Conservation (phyloP, 2,888 invertebrate species). For the Hymenopus coronatus region DNA sequence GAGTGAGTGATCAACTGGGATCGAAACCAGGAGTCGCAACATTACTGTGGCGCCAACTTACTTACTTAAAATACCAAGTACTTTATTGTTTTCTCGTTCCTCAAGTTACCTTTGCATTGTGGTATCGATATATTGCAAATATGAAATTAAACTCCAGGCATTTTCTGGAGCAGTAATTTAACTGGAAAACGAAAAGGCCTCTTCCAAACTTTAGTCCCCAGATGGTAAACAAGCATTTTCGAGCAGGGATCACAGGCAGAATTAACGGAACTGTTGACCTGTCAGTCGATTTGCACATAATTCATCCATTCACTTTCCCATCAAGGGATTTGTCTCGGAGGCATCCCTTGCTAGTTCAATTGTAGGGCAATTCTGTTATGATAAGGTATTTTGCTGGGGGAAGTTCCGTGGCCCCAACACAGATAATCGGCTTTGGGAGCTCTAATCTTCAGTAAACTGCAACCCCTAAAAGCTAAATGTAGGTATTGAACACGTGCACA, state of each 20-base stretch:
- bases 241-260: not conserved
- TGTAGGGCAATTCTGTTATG: not conserved
- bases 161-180: too few relatives aligned
- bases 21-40: too few relatives aligned
- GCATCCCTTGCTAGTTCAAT: not conserved
- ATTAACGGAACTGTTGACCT: not conserved
- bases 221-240: too few relatives aligned
- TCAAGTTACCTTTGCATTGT: too few relatives aligned
- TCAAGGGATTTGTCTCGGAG: not conserved
- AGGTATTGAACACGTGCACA: not conserved
- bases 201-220: too few relatives aligned
- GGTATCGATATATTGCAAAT: too few relatives aligned
- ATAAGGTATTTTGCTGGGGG: not conserved
- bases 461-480: not conserved
- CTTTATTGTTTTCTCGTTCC: too few relatives aligned
- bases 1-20: too few relatives aligned
- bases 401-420: not conserved
- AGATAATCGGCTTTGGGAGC: not conserved
- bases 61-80: too few relatives aligned
- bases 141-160: too few relatives aligned
- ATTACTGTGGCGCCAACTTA: too few relatives aligned
- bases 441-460: not conserved
- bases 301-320: not conserved
- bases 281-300: not conserved
- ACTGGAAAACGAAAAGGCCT: too few relatives aligned